A percentile compares a stretch with the other conserved stretches of the same genome.
These are phyloP conservation scores for Clusia tigrina DNA, from an alignment of 2,888 invertebrate genomes.

Conservation along the genomic window DNA sequence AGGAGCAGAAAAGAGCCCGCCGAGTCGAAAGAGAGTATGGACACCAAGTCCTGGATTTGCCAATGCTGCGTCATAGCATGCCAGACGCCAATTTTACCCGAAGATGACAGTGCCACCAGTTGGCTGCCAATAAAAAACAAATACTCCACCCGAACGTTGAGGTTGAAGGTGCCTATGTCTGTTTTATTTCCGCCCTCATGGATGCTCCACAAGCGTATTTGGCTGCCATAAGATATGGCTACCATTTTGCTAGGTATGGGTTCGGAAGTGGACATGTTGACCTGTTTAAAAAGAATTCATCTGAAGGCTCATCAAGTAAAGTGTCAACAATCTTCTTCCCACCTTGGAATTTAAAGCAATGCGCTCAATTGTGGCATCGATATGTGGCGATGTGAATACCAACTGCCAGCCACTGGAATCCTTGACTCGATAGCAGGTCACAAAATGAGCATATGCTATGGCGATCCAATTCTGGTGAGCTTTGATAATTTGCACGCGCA, in stretches of 20 bases:
- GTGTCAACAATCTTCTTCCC: neutral
- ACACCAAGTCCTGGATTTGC: conserved; percentile 96
- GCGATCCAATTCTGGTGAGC: conserved; percentile 99
- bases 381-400: conserved; percentile 91
- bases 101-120: conserved; percentile 91
- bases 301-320: neutral
- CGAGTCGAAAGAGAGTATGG: conserved; percentile 95
- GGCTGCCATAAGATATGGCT: conserved; percentile 80
- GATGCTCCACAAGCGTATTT: conserved; percentile 81
- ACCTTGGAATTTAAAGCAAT: conserved; percentile 86
- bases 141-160: conserved; percentile 92
- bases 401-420: conserved; percentile 97
- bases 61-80: conserved; percentile 99
- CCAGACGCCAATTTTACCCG: conserved; percentile 98
- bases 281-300: conserved; percentile 17
- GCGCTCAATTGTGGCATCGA: conserved; percentile 85
- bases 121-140: conserved; percentile 98
- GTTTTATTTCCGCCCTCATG: conserved; percentile 72
- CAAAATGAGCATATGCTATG: conserved; percentile 94
- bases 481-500: conserved; percentile 90
- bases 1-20: conserved; percentile 94
- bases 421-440: conserved; percentile 92
- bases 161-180: conserved; percentile 87
- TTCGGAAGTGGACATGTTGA: conserved; percentile 65
- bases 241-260: conserved; percentile 77